A percentile compares a stretch with the other conserved stretches of the same genome.
Conservation (phyloP, 1,140 invertebrate genomes). For the Vanessa atalanta region DNA sequence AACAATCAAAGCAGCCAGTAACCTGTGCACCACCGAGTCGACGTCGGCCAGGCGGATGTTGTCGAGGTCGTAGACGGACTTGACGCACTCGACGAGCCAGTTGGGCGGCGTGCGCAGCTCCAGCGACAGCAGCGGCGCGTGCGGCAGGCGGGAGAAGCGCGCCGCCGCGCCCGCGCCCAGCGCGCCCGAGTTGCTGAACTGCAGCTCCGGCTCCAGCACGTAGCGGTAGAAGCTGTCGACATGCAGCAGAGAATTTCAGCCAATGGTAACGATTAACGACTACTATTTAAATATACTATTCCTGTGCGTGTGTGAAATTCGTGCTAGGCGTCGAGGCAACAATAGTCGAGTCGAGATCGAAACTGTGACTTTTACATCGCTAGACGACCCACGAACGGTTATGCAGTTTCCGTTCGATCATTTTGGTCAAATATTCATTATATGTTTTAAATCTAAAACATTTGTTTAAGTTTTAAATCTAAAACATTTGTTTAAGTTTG, state of each 20-base stretch:
- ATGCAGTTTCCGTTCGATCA: no score
- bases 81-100: conserved; percentile 98
- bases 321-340: no score
- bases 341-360: no score
- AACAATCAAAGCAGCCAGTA: not conserved
- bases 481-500: no score
- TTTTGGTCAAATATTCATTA: no score
- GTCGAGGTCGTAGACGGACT: conserved; percentile 97
- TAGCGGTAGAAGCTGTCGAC: conserved; percentile 94
- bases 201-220: conserved; percentile 94
- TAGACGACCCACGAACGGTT: no score
- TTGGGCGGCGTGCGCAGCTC: conserved; percentile 98
- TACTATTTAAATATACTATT: no score
- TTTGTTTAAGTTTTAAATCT: no score
- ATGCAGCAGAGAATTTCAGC: not conserved
- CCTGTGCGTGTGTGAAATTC: no score
- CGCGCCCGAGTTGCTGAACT: conserved; percentile 87
- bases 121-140: conserved; percentile 95
- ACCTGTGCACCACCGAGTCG: conserved; percentile 87
- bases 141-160: conserved; percentile 93
- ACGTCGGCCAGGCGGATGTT: conserved; percentile 96
- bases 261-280: no score
- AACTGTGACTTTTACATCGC: no score
- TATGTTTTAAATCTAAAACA: no score
- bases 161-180: conserved; percentile 87